Percentiles rank a stretch among this genome's conserved stretches.
phyloP scores from a whole-genome alignment of 1,140 invertebrate genomes.

The Drosophila watanabei region DNA sequence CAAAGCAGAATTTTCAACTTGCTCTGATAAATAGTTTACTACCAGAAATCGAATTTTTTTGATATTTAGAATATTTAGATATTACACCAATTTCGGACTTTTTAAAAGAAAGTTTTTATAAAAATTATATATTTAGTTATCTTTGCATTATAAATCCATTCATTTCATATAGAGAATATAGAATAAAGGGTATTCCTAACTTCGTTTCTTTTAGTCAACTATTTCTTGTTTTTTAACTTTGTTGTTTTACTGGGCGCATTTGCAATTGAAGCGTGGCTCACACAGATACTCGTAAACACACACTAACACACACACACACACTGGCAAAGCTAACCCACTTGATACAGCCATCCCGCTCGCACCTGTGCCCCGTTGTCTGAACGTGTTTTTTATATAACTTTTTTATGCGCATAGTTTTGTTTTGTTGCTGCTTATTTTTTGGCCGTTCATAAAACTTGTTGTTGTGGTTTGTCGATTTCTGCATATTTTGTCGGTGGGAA shows the following conservation, averaged over 20 bases:
- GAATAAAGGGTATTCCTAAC: not conserved
- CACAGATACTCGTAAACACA: constrained; percentile 43
- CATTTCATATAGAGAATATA: not conserved
- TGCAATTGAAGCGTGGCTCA: constrained; percentile 83
- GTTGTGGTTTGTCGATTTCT: constrained; percentile 53
- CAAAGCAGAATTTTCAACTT: too few species aligned
- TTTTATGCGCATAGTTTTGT: constrained; percentile 74
- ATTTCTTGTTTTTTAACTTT: constrained; percentile 43
- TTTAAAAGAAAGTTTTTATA: not conserved
- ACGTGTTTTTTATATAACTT: constrained; percentile 83
- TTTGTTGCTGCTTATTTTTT: constrained; percentile 44
- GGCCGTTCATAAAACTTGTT: constrained; percentile 44
- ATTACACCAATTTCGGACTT: not conserved
- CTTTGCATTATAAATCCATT: not conserved
- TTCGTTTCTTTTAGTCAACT: not conserved
- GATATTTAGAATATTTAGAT: not conserved
- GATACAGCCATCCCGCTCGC: constrained; percentile 27
- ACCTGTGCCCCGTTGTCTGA: constrained; percentile 37
- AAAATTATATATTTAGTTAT: too few species aligned
- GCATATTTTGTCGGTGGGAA: constrained; percentile 71
- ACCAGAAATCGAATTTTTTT: not conserved
- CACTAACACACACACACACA: constrained; percentile 4
- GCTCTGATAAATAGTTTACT: not conserved
- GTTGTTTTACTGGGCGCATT: constrained; percentile 68
- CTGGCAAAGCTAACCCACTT: constrained; percentile 30